phyloP scores from a whole-genome alignment of 30 jellyfish, hydroid and myxozoan species.

The Pseudorhiza aurosa region DNA sequence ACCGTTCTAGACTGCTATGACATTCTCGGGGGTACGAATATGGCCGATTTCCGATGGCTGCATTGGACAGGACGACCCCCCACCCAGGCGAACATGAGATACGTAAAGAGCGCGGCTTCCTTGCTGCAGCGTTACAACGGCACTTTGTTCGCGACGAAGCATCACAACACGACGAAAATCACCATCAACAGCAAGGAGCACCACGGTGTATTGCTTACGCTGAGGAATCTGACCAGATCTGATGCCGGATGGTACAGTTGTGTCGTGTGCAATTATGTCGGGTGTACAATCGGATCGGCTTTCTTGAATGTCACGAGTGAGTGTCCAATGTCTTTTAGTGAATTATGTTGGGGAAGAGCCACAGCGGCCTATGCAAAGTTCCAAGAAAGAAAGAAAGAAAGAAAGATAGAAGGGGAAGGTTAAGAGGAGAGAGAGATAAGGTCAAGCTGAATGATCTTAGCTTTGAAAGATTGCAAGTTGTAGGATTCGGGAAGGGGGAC shows the following conservation, averaged over 20 bases:
- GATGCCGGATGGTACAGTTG: conserved; percentile 94
- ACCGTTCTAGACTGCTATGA: conserved; percentile 82
- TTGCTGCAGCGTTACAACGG: conserved; percentile 35
- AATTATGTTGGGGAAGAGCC: no score
- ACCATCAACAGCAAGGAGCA: conserved; percentile 13
- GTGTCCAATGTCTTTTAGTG: background rate
- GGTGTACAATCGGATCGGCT: conserved; percentile 72
- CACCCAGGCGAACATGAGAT: background rate
- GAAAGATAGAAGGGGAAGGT: background rate
- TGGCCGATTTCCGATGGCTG: conserved; percentile 93
- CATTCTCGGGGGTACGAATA: conserved; percentile 69
- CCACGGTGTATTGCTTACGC: conserved; percentile 81
- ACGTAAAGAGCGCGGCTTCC: conserved; percentile 28
- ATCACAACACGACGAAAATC: conserved; percentile 23
- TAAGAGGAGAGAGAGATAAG: no score
- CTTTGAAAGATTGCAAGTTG: no score
- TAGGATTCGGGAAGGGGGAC: no score
- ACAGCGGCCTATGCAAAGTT: no score
- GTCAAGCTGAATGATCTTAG: no score
- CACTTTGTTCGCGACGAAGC: conserved; percentile 43
- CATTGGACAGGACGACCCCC: conserved; percentile 82
- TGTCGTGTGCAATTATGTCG: conserved; percentile 86
- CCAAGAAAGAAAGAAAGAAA: background rate
- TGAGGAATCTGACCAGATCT: conserved; percentile 42
- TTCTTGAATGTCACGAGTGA: conserved; percentile 50